Evolutionary conservation across 2,888 invertebrate genomes (phyloP), one percentile per base, ranked within the genome.

Genomic region (Tricholauxania praeusta): DNA sequence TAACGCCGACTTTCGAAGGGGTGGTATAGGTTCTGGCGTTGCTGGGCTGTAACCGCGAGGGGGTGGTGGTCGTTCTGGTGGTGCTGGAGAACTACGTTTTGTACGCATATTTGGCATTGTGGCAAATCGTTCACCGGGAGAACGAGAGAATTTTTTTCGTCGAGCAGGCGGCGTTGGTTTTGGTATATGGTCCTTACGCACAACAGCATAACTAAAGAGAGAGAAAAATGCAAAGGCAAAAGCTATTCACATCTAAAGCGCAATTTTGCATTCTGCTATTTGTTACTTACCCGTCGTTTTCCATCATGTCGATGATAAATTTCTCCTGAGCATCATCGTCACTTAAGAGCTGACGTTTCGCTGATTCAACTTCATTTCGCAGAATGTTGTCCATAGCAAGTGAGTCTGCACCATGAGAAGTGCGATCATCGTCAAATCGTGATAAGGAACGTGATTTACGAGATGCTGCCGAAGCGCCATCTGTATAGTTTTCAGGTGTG

Each of bases 321-420:
- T 84, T 86, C 63, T 84, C 84, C 28, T 79, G 76, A 47, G 79
- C 78, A 60, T 77, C 77, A 48, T 75, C 74, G 39, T 39, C 63
- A 47, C 28, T 59, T 32, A 28, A 49, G n/a, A 2, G 4, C 28
- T n/a, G 59, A 22, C 49, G 74, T 67, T 72, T 75, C 47, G 66
- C 68, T 47, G 77, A 8, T 22, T 39, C 48, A 12, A 32, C 28
- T n/a, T 71, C 68, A 22, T 53, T 22, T 32, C 39, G n/a, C n/a
- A 49, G n/a, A n/a, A 69, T 22, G 15, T 59, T 48, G 19, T 91
- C 90, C 48, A 90, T 86, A 12, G 88, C 88, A 62, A 93, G 84
- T 0, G 93, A 93, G 75, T 93, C 93, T 2, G 92, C 92, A 0
- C 92, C 93, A 74, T 91, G 91, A 0, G 93, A 93, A 10, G 92